Percentiles rank a stretch among this genome's conserved stretches.
phyloP scores from a whole-genome alignment of 2,113 vertebrate genomes.

The Cromileptes altivelis region DNA sequence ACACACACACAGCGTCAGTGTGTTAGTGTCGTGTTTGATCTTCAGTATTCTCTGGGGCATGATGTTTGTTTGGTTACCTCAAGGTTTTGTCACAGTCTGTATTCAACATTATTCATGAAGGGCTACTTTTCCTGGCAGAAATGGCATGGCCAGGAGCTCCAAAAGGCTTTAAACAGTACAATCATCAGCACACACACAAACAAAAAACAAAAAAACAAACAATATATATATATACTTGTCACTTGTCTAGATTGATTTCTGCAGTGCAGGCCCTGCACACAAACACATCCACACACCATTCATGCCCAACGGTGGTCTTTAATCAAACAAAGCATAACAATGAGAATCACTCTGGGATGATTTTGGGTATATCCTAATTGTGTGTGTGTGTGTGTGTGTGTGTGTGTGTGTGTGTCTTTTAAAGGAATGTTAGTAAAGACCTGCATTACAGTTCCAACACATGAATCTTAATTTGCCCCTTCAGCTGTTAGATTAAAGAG shows the following conservation, averaged over 20 bases:
- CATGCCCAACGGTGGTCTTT: slow-evolving; percentile 41
- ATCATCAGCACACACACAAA: slow-evolving; percentile 2
- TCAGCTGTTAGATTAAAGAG: slow-evolving; percentile 61
- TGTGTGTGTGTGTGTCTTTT: slow-evolving; percentile 8
- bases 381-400: not conserved
- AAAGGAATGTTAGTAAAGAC: slow-evolving; percentile 45
- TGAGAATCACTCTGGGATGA: slow-evolving; percentile 25
- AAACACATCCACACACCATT: slow-evolving; percentile 15
- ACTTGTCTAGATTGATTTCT: slow-evolving; percentile 49
- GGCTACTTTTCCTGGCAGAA: slow-evolving; percentile 51
- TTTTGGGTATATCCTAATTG: slow-evolving; percentile 22
- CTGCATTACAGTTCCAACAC: slow-evolving; percentile 26
- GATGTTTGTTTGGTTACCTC: slow-evolving; percentile 73
- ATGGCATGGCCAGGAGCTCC: slow-evolving; percentile 41
- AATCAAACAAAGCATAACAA: slow-evolving; percentile 59
- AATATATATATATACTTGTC: not conserved
- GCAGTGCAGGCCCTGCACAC: slow-evolving; percentile 1
- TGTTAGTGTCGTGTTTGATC: slow-evolving; percentile 66
- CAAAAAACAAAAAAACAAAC: not conserved
- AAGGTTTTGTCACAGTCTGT: slow-evolving; percentile 75
- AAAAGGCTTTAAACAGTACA: slow-evolving; percentile 32
- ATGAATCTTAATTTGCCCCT: slow-evolving; percentile 58
- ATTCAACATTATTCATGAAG: slow-evolving; percentile 72
- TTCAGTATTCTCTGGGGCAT: slow-evolving; percentile 60
- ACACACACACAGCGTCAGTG: slow-evolving; percentile 36